Evolutionary conservation across 2,113 vertebrate species (phyloP), one percentile per base, ranked within the genome.

Genomic region (Varanus salvator): DNA sequence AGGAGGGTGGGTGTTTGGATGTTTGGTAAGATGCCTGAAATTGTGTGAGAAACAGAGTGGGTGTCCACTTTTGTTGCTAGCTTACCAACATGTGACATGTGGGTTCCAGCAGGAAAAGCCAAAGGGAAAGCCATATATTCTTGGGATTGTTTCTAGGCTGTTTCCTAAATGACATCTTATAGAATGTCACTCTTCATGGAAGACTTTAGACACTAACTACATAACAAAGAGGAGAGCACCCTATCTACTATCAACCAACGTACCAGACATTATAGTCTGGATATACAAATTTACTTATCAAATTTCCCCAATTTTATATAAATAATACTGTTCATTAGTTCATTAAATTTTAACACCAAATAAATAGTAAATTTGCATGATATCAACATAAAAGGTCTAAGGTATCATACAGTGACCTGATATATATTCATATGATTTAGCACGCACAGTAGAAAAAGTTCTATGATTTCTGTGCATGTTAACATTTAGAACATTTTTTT

Each of bases 361-460:
- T 34, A 38, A 64, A 57, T 34, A 21, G 17, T 34, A 8, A 83
- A 34, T 83, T 57, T 1, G n/a, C 29, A 60, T 38, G 21, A 34
- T 83, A 34, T 29, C 19, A 64, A 21, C 8, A 83, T 38, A 38
- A 12, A 23, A 38, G n/a, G 54, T 21, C 9, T 83, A 23, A 38
- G 31, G 50, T 1, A 54, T 19, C 48, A 54, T 81, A 31, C 31
- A 6, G 12, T 81, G 29, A 57, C 17, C 14, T n/a, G 50, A 31
- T 54, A 27, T 6, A 86, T 23, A 25, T 66, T 27, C 27, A 6
- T 23, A 12, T 44, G 23, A 87, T 89, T 83, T 5, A 66, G 2
- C 0, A 0, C 6, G 1, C 7, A 60, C 0, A 80, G 14, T 0
- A 81, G 87, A 8, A 1, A 82, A 0, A 60, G 0, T 0, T 15